These are phyloP conservation scores for Himalopsyche kuldschensis DNA, from an alignment of 2,888 invertebrate species.

Conservation along the genomic window DNA sequence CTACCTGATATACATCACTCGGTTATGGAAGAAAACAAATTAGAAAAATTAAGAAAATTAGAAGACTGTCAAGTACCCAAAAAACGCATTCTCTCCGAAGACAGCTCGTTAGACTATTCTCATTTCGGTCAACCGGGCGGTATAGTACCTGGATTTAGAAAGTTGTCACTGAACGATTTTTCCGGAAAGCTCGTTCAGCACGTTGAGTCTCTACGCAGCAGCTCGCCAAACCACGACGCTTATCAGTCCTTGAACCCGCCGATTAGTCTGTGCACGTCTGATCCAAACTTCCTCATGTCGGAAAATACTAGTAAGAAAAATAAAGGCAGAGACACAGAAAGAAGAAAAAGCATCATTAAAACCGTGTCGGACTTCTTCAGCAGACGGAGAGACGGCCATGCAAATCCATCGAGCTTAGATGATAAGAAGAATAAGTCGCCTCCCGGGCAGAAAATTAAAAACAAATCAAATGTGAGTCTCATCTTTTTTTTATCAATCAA, in stretches of 20 bases:
- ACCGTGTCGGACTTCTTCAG: conserved; percentile 82
- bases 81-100: conserved; percentile 40
- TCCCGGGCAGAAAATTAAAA: conserved; percentile 19
- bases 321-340: conserved; percentile 59
- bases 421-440: conserved; percentile 26
- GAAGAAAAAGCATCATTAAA: conserved; percentile 81
- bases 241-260: conserved; percentile 43
- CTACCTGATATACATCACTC: conserved; percentile 51
- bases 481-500: background rate
- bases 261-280: conserved; percentile 57
- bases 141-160: conserved; percentile 37
- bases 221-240: conserved; percentile 46
- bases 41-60: conserved; percentile 56
- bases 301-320: conserved; percentile 46
- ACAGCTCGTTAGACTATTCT: conserved; percentile 39
- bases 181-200: conserved; percentile 38
- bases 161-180: conserved; percentile 36
- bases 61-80: conserved; percentile 41
- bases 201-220: conserved; percentile 41
- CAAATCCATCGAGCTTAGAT: conserved; percentile 46
- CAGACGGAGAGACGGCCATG: conserved; percentile 70
- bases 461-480: conserved; percentile 32
- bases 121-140: conserved; percentile 24
- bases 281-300: conserved; percentile 57
- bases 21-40: conserved; percentile 44